Evolutionary conservation across 2,888 invertebrate genomes (phyloP).

Genomic region (Troides aeacus): DNA sequence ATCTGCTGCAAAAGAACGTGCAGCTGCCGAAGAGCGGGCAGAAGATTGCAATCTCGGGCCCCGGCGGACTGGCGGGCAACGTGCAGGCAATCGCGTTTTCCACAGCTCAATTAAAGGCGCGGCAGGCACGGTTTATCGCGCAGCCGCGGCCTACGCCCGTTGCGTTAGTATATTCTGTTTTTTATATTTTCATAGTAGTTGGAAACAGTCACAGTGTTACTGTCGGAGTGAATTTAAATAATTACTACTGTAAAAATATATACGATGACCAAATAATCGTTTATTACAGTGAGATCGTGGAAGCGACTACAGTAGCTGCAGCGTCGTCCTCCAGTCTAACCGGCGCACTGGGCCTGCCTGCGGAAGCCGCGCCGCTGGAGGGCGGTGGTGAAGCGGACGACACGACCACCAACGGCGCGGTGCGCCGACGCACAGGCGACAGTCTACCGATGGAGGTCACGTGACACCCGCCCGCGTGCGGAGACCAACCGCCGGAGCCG

Average conservation of each 20-base stretch:
- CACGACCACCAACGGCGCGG: conserved; percentile 44
- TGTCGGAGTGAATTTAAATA: not conserved
- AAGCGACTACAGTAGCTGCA: conserved; percentile 42
- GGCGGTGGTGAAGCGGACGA: conserved; percentile 40
- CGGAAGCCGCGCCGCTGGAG: conserved; percentile 24
- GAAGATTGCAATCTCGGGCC: conserved; percentile 57
- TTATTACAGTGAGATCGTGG: conserved; percentile 53
- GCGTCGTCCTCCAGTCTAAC: conserved; percentile 39
- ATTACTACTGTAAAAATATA: not conserved
- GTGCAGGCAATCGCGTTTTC: conserved; percentile 64
- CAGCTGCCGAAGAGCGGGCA: conserved; percentile 51
- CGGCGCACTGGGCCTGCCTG: conserved; percentile 27
- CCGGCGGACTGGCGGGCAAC: conserved; percentile 53
- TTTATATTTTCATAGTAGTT: not conserved
- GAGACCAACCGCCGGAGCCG: conserved; percentile 17
- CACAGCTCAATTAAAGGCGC: conserved; percentile 56
- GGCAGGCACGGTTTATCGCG: conserved; percentile 54
- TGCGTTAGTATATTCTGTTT: conserved; percentile 44
- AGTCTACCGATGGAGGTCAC: conserved; percentile 73
- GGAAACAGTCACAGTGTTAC: not conserved
- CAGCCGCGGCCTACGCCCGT: conserved; percentile 48
- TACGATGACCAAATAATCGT: not conserved
- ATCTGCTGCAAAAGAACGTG: conserved; percentile 58
- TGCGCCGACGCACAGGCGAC: conserved; percentile 52
- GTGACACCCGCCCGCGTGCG: conserved; percentile 53